These are phyloP conservation scores for Australoheros facetus DNA, from an alignment of 2,797 vertebrate species.

Conservation along the genomic window DNA sequence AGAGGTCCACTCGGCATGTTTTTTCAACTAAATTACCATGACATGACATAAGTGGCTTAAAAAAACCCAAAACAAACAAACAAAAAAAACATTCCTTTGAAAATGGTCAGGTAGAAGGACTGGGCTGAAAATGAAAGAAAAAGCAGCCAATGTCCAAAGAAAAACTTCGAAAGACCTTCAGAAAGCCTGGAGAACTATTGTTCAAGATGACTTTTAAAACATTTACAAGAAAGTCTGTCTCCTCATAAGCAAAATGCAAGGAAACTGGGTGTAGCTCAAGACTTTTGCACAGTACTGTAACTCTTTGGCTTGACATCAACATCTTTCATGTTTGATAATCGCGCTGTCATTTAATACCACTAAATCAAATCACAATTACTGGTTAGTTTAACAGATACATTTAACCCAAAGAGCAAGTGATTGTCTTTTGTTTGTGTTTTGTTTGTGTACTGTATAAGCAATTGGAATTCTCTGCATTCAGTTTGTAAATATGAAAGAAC, in stretches of 20 bases:
- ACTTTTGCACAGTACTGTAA: neutral
- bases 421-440: neutral
- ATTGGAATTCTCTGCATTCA: neutral
- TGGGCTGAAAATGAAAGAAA: too few relatives aligned
- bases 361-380: neutral
- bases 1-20: too few relatives aligned
- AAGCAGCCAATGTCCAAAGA: too few relatives aligned
- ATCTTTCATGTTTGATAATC: conserved; percentile 3
- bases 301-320: conserved; percentile 4
- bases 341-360: neutral
- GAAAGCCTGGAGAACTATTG: neutral
- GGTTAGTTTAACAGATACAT: neutral
- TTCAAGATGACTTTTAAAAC: neutral
- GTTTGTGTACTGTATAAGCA: neutral
- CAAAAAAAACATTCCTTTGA: too few relatives aligned
- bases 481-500: neutral
- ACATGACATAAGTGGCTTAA: too few relatives aligned
- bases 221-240: too few relatives aligned
- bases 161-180: too few relatives aligned
- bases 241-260: too few relatives aligned
- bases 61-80: too few relatives aligned
- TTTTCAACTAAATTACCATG: too few relatives aligned
- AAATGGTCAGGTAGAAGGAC: too few relatives aligned
- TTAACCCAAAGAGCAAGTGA: neutral
- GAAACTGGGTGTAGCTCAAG: neutral